Base-by-base conservation (phyloP, 1,140 invertebrate genomes). In the Cotesia glomerata region DNA sequence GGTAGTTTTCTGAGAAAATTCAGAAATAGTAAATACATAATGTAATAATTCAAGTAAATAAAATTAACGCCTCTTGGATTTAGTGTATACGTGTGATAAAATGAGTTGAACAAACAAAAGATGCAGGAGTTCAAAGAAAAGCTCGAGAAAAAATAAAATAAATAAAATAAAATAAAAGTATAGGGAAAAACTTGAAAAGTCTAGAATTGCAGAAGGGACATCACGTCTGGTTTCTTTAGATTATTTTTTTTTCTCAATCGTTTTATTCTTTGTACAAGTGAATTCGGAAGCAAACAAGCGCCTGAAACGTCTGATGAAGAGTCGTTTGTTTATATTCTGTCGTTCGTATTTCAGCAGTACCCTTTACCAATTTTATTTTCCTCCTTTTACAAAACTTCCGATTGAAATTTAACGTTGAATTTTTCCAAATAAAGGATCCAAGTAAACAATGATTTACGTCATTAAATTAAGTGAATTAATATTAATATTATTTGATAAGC, bases 91-190 rank as follows among this genome's bases (percentile, higher is more conserved):
- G 80, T 81, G 84, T 83, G 81, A 85, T 86, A 82, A 86, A 86
- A 86, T 86, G 85, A 85, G 76, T 81, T 82, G 78, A 85, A 86
- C 83, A 87, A 86, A 86, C 82, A 87, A 69, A 52, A 77, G 64
- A 63, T 35, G 66, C 61, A 39, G 56, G 66, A 77, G 71, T 78
- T 72, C 77, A 77, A 72, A 76, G 76, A 75, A 78, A 76, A 78
- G 26, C 26, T 26, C 3, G 26, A 26, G 3, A 26, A 26, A 26
- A 26, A 26, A 26, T 2, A 2, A 1, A 26, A 26, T 26, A 26
- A 26, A 26, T 26, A 45, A 45, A 39, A 39, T 8, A 39, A 45
- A 45, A 45, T 9, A 11, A 11, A 45, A 45, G 11, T 11, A 45
- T 45, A 45, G 11, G 39, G 39, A 45, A 45, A 7, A 9, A 45